Percentiles rank a stretch among this genome's conserved stretches.
Conservation (phyloP, 2,797 vertebrate genomes). For the Gallirallus australis region DNA sequence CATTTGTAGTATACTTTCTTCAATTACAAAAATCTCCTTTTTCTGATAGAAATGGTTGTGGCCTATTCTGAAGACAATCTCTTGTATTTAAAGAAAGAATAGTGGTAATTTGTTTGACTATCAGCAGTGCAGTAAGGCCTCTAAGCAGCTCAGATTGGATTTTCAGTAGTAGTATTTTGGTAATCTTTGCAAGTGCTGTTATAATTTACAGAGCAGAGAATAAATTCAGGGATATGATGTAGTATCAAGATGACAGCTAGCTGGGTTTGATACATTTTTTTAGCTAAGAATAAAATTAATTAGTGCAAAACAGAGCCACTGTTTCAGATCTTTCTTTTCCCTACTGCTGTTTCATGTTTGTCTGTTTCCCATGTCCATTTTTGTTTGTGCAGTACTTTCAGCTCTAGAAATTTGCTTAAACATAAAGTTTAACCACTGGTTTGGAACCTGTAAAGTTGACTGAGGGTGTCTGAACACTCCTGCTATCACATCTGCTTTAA, state of each 20-base stretch:
- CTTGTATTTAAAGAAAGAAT: background rate
- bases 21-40: background rate
- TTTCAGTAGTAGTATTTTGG: background rate
- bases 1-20: background rate
- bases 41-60: background rate
- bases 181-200: background rate
- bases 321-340: background rate
- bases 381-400: background rate
- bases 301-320: fast-evolving
- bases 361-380: background rate
- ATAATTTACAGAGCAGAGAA: background rate
- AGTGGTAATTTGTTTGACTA: background rate
- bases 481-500: background rate
- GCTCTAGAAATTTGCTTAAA: background rate
- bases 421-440: background rate
- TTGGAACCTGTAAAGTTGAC: background rate
- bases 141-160: background rate
- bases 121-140: background rate
- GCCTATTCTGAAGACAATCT: background rate
- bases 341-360: background rate
- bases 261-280: background rate
- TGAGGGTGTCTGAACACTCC: background rate
- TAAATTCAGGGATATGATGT: background rate
- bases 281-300: background rate
- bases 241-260: background rate